Base-by-base conservation (phyloP, 2,888 invertebrate species). In the Alitta virens region DNA sequence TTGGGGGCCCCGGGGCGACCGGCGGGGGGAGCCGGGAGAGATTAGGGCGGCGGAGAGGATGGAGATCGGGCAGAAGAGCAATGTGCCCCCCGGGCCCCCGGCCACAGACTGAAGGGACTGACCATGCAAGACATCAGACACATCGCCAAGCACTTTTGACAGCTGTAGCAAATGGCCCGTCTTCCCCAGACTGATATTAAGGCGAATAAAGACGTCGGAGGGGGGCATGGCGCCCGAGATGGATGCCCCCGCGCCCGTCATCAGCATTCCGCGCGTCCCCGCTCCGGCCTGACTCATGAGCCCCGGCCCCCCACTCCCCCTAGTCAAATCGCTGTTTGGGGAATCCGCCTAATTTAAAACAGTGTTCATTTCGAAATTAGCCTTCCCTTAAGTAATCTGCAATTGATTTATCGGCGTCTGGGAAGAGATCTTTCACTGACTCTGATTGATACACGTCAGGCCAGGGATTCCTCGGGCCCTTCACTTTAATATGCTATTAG, bases 291-390 rank as follows among this genome's bases (percentile, higher is more conserved):
- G 40, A 40, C 12, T 40, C 40, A 40, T 40, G 40, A 12, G 16
- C 40, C 40, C 16, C 40, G 16, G 40, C 40, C 7, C 46, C n/a
- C 46, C n/a, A 46, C n/a, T 16, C 12, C 33, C 5, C 33, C 5
- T 5, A 33, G 33, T 33, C 33, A 46, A 46, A 46, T 46, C 7
- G 46, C 46, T 21, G 46, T 21, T 46, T 21, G 21, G 46, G 46
- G 46, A 46, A 46, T 18, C 9, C n/a, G 18, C 21, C 46, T 46
- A 46, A 46, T 46, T 46, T 46, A 46, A 46, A 46, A 46, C 46
- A 21, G 46, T 46, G 46, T 46, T 46, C 46, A 46, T 46, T 46
- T 46, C 46, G 46, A 46, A 46, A 46, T 46, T 46, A 46, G 21
- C 46, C 46, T 46, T 21, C 46, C 46, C 46, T 7, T 16, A 21